A percentile compares a stretch with the other conserved stretches of the same genome.
Evolutionary conservation across 2,113 vertebrate genomes (phyloP).

Genomic region (Gopherus evgoodei): DNA sequence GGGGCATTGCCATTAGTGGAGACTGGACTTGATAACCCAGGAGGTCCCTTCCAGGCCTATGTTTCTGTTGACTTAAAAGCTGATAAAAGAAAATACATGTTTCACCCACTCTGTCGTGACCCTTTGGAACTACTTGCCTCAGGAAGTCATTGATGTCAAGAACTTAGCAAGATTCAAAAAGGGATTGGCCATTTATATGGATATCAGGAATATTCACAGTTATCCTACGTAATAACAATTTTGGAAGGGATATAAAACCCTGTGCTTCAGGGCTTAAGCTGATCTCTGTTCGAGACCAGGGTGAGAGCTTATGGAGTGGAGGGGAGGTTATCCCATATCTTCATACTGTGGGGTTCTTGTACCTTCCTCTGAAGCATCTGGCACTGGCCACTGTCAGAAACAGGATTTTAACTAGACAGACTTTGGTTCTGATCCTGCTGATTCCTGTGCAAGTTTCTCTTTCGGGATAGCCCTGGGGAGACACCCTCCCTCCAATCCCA

Average conservation of each 20-base stretch:
- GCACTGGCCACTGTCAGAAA: neutral
- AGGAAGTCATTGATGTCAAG: neutral
- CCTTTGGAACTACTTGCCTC: neutral
- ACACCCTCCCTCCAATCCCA: too few relatives aligned
- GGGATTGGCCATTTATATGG: neutral
- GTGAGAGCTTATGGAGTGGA: neutral
- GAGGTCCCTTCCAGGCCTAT: neutral
- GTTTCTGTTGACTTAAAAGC: neutral
- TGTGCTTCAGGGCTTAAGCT: neutral
- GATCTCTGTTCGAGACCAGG: neutral
- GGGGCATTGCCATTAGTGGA: neutral
- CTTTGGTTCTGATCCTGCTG: neutral
- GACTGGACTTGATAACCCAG: neutral
- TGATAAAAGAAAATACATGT: neutral
- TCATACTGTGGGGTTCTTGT: neutral
- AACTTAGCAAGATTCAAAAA: neutral
- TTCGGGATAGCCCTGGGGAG: neutral
- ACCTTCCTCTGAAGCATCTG: neutral
- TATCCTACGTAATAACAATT: neutral
- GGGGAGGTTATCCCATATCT: neutral
- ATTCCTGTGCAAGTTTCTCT: neutral
- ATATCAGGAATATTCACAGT: neutral
- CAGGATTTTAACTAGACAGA: neutral
- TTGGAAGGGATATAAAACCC: neutral
- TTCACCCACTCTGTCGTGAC: neutral